These are phyloP conservation scores for Lepetodrilus schrolli DNA, from an alignment of 2,888 invertebrate species.

Conservation along the genomic window DNA sequence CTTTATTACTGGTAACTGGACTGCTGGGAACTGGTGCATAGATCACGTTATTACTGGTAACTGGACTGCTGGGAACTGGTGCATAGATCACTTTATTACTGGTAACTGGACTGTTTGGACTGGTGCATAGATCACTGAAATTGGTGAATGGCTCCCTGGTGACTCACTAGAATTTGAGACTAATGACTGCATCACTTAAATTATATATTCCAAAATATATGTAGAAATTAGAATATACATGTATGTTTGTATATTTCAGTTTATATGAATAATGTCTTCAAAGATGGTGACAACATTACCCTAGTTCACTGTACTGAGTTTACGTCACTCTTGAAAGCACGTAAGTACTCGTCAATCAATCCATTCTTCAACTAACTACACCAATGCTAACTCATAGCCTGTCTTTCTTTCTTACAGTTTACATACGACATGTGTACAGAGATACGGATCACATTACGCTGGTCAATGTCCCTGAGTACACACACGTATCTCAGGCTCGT, in stretches of 20 bases:
- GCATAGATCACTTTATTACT: no score
- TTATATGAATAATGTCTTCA: constrained; percentile 38
- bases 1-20: no score
- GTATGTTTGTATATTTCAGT: constrained; percentile 40
- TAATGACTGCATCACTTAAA: no score
- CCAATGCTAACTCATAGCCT: background rate
- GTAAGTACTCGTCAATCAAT: constrained; percentile 39
- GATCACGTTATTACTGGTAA: no score
- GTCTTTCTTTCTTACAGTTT: constrained; percentile 40
- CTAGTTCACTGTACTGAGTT: constrained; percentile 50
- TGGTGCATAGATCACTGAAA: no score
- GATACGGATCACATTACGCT: constrained; percentile 41
- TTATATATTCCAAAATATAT: no score
- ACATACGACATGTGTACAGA: constrained; percentile 36
- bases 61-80: no score
- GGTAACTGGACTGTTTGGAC: no score
- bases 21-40: no score
- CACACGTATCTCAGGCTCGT: constrained; percentile 48
- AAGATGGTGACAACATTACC: constrained; percentile 38
- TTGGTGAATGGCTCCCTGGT: no score
- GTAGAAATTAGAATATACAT: no score
- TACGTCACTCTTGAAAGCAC: constrained; percentile 45
- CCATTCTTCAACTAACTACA: background rate
- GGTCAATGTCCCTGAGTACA: constrained; percentile 50
- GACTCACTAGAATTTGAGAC: no score